Base-by-base conservation (phyloP, 2,113 vertebrate genomes). In the Eptatretus burgeri region DNA sequence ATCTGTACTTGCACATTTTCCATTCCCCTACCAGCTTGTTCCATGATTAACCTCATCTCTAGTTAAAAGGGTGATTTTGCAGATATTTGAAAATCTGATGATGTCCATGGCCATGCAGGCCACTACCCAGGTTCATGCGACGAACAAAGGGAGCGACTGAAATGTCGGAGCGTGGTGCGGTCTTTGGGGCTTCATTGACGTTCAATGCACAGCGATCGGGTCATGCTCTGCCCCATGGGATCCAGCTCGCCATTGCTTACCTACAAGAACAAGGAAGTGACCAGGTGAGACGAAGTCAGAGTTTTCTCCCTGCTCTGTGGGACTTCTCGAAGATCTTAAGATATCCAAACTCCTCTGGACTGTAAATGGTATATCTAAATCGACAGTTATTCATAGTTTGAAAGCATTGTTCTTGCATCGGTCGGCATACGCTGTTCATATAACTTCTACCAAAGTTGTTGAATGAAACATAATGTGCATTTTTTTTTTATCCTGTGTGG, bases 41-140 rank as follows among this genome's bases (percentile, higher is more conserved):
- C 27, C 27, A 41, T 3, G 27, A 41, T 41, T 41, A 41, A 41
- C 27, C 27, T 41, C 27, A 41, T 41, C 27, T 41, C 27, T 41
- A 3, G 27, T 41, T 41, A 41, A 41, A 41, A 41, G 27, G 7
- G 27, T 41, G 27, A 41, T 41, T 41, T 41, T 41, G 3, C 27
- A 41, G 27, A 41, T 41, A 7, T 41, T 41, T 41, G 27, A 41
- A 41, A 41, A 5, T 41, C 27, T 41, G 7, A 41, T 41, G 27
- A 41, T 41, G 27, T 5, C 7, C 27, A 41, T 41, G 27, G 27
- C 27, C 56, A 60, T n/a, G 13, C 69, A 85, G 81, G 82, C 76
- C 78, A 1, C 71, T 85, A 18, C 80, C 82, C 14, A 85, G 82
- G 70, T 85, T 85, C 71, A 83, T 84, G 82, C 84, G 80, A 68